Conservation (phyloP, 92 coral and sea anemone species). For the Zoanthus sansibaricus region DNA sequence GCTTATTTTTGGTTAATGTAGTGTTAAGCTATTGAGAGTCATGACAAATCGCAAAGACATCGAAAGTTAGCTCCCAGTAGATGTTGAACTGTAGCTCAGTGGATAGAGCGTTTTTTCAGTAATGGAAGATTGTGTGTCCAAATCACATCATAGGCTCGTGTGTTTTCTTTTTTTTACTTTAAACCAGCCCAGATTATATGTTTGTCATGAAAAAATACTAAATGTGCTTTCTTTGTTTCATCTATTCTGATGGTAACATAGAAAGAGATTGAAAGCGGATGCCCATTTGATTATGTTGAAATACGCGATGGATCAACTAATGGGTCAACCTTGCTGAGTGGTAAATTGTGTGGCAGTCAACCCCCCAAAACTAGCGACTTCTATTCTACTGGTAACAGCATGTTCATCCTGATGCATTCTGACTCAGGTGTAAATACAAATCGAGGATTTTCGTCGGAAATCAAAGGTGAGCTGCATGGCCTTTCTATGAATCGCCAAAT, state of each 20-base stretch:
- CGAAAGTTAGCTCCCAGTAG: no score
- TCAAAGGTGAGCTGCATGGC: constrained; percentile 24
- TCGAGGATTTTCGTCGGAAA: constrained; percentile 62
- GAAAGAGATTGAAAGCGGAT: constrained; percentile 65
- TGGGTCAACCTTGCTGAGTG: constrained; percentile 48
- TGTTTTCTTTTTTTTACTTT: no score
- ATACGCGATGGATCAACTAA: constrained; percentile 64
- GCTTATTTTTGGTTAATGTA: no score
- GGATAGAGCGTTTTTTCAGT: no score
- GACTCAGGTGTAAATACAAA: constrained; percentile 36
- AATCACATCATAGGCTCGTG: no score
- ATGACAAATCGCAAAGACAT: no score
- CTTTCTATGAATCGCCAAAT: neutral
- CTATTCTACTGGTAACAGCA: constrained; percentile 57
- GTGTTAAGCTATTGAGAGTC: no score
- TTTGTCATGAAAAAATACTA: neutral
- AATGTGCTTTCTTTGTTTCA: neutral
- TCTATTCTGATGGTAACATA: constrained; percentile 5
- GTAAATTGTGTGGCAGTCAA: constrained; percentile 61
- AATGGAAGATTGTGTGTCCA: no score
- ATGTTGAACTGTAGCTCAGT: no score
- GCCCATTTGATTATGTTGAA: constrained; percentile 75
- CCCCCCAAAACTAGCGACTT: constrained; percentile 17
- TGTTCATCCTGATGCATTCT: constrained; percentile 75
- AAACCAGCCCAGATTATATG: no score